Base-by-base conservation (phyloP, 2,888 invertebrate species). In the Apamea anceps region DNA sequence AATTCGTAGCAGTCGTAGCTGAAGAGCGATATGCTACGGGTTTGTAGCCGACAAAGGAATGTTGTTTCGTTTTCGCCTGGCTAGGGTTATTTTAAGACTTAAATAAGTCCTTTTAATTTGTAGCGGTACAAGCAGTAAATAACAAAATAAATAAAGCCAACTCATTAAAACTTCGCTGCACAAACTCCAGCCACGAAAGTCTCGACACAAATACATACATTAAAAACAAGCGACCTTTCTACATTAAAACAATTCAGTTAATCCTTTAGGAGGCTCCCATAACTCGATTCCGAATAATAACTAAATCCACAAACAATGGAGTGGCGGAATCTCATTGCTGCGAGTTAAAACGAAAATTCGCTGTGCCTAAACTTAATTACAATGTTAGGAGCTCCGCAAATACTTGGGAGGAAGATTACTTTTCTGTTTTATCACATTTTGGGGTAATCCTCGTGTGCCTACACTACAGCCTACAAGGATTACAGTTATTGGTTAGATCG, bases 291-390 rank as follows among this genome's bases (percentile, higher is more conserved):
- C 82, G 86, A 88, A 89, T 90, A 90, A 93, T 92, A 93, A 93
- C 92, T 89, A 89, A 91, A 92, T 90, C 91, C 87, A 87, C 92
- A 93, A 93, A 93, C 92, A 93, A 92, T 91, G 90, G 88, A 88
- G 88, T 90, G 89, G 84, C 85, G 87, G 87, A 88, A 89, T 89
- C 89, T 90, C 91, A 87, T 86, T 89, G 86, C 81, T 90, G 85
- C 87, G 91, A 91, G 91, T 90, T 92, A 87, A 91, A 92, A 91
- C 89, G 90, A 91, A 92, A 92, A 92, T 93, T 93, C 90, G 86
- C 88, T 85, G 88, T 88, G 89, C 87, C 89, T 89, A 90, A 93
- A 93, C 91, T 92, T 91, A 90, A 93, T 93, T 93, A 93, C 87
- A 86, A 83, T 82, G 87, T 87, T 86, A 83, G 84, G 80, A 82